Conservation (phyloP, 2,888 invertebrate genomes). For the Sphaerophoria rueppellii region DNA sequence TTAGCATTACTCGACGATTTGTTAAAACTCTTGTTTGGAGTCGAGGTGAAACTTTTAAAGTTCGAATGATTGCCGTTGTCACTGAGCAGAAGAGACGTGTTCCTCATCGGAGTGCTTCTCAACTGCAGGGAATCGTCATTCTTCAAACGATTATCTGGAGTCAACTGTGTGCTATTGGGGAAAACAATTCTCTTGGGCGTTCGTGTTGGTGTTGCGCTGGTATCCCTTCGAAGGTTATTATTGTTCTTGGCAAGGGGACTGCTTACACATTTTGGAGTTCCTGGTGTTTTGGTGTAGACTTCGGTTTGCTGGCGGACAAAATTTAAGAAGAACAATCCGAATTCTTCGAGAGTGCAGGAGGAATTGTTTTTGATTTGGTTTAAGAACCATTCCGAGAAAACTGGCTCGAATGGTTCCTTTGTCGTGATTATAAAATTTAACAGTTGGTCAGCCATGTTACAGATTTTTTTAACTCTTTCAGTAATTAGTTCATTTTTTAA, state of each 20-base stretch:
- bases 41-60: slow-evolving; percentile 45
- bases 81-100: slow-evolving; percentile 28
- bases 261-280: slow-evolving; percentile 75
- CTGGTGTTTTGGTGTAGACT: slow-evolving; percentile 79
- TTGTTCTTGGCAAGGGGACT: slow-evolving; percentile 34
- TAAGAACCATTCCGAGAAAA: slow-evolving; percentile 75
- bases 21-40: slow-evolving; percentile 53
- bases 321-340: slow-evolving; percentile 84
- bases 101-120: slow-evolving; percentile 38
- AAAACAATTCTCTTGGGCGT: slow-evolving; percentile 38
- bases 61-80: slow-evolving; percentile 42
- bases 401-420: slow-evolving; percentile 59
- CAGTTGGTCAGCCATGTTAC: slow-evolving; percentile 65
- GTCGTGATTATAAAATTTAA: slow-evolving; percentile 62
- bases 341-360: slow-evolving; percentile 81
- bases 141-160: slow-evolving; percentile 44
- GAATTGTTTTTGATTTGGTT: slow-evolving; percentile 70
- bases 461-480: not conserved
- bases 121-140: slow-evolving; percentile 55
- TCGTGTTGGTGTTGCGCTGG: slow-evolving; percentile 26
- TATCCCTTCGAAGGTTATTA: slow-evolving; percentile 11
- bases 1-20: slow-evolving; percentile 39
- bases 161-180: slow-evolving; percentile 38
- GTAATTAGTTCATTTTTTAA: slow-evolving; percentile 17
- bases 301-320: slow-evolving; percentile 84